Base-by-base conservation (phyloP, 2,113 vertebrate genomes). In the Dasyprocta punctata region DNA sequence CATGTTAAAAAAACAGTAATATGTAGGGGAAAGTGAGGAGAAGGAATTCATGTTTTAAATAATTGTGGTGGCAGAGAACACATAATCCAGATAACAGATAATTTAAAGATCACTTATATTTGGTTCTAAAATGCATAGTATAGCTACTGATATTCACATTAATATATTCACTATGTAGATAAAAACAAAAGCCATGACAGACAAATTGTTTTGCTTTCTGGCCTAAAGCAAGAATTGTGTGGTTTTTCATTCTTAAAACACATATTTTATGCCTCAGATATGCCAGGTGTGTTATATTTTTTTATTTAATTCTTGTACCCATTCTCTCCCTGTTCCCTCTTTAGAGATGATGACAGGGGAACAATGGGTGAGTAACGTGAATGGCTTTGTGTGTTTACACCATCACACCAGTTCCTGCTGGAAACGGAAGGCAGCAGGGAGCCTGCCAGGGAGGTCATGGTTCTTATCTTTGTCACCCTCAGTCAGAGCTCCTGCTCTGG, bases 121-220 rank as follows among this genome's bases (percentile, higher is more conserved):
- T 77, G 61, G 24, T 95, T 93, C 95, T 85, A 87, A 88, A 14
- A 78, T 67, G 61, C 1, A 54, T 73, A 38, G 49, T 49, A 54
- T 47, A 89, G 36, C 13, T 73, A 56, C 58, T 44, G 4, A 71
- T 60, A 47, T 13, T 49, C 73, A 67, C 61, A 90, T 75, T 71
- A 75, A 94, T 78, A 24, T 85, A 75, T 58, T 24, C 19, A 75
- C 86, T 89, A 47, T 19, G 12, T 36, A 54, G 12, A 73, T 13
- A 86, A 9, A 90, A 89, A 94, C 14, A 88, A 80, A 97, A 91
- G 19, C 3, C 82, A 80, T 17, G n/a, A 75, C 73, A 94, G 22
- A 90, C 22, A 92, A 85, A 30, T 12, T 69, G 41, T 71, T 95
- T 85, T 80, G 85, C 30, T 54, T 60, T 54, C 86, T 92, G 87